Percentiles rank a stretch among this genome's conserved stretches.
These are phyloP conservation scores for Mimas tiliae DNA, from an alignment of 2,888 invertebrate genomes.

Conservation along the genomic window DNA sequence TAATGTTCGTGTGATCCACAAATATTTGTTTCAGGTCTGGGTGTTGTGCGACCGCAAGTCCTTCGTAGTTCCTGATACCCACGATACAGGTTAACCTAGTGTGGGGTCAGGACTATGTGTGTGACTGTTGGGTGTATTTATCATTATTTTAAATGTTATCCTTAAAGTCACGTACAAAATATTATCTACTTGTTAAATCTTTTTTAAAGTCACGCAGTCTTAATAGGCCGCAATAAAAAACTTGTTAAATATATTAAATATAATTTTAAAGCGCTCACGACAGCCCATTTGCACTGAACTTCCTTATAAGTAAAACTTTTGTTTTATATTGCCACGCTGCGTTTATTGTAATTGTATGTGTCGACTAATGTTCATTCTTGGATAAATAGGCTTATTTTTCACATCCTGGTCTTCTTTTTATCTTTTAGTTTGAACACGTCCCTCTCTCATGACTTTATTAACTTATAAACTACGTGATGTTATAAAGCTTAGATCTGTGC, in stretches of 20 bases:
- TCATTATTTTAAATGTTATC: neutral
- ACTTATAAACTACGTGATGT: neutral
- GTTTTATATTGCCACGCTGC: neutral
- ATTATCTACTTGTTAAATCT: neutral
- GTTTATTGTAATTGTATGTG: neutral
- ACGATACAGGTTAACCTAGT: too few relatives aligned
- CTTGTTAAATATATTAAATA: constrained; percentile 8
- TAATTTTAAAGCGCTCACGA: constrained; percentile 29
- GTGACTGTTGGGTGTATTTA: too few relatives aligned
- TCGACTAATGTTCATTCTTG: constrained; percentile 1
- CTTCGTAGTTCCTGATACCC: too few relatives aligned
- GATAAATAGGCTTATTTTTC: neutral
- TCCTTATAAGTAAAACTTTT: constrained; percentile 1
- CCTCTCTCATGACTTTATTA: neutral
- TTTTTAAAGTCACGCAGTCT: constrained; percentile 8
- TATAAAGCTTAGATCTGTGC: neutral
- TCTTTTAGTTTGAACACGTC: neutral
- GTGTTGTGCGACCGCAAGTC: too few relatives aligned
- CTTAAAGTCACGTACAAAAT: neutral
- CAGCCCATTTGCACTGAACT: constrained; percentile 5
- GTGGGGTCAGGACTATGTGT: too few relatives aligned
- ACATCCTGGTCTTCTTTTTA: constrained; percentile 8
- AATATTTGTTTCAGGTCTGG: too few relatives aligned
- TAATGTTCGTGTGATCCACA: too few relatives aligned
- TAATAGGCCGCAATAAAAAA: neutral